Base-by-base conservation (phyloP, 2,797 vertebrate species). In the Tokudaia muenninki region DNA sequence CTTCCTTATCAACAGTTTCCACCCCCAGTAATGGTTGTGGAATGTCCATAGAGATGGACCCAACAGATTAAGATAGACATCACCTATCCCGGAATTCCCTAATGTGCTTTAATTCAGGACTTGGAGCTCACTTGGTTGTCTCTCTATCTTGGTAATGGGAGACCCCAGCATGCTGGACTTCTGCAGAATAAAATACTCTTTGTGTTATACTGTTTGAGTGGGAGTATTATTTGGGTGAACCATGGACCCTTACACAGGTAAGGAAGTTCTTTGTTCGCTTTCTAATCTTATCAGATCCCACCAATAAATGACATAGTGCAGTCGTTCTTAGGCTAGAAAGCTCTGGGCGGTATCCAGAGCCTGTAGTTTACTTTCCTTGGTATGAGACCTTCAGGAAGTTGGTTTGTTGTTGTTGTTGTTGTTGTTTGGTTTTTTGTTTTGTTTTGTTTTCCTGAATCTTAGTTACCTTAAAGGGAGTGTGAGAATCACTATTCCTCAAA, bases 391-490 rank as follows among this genome's bases (percentile, higher is more conserved):
- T 67, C n/a, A 83, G 19, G 21, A 47, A 47, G 82, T 17, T 61
- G 14, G 61, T 44, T n/a, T 41, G 37, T 26, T 37, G 16, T 70
- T 67, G 63, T 29, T 65, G 65, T 17, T 67, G 14, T 70, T n/a
- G 67, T 70, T 75, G 22, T 74, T 52, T 70, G 22, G 57, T 26
- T 13, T 34, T 67, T 63, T 63, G 4, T 41, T 74, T 37, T 74
- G n/a, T 22, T 41, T 44, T 44, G 22, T 44, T 26, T 24, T 24
- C 57, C 78, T 44, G n/a, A 87, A 52, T 9, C 37, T 26, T 22
- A 24, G 34, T 95, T 91, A 83, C 91, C 72, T 94, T 10, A 84
- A 94, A 94, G 52, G 37, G 52, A 59, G 17, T 41, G 37, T 24
- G 12, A n/a, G 80, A 91, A 91, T 70, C 44, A 19, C 59, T 44